These are phyloP conservation scores for Helleia helle DNA, from an alignment of 2,888 invertebrate genomes.

Conservation along the genomic window DNA sequence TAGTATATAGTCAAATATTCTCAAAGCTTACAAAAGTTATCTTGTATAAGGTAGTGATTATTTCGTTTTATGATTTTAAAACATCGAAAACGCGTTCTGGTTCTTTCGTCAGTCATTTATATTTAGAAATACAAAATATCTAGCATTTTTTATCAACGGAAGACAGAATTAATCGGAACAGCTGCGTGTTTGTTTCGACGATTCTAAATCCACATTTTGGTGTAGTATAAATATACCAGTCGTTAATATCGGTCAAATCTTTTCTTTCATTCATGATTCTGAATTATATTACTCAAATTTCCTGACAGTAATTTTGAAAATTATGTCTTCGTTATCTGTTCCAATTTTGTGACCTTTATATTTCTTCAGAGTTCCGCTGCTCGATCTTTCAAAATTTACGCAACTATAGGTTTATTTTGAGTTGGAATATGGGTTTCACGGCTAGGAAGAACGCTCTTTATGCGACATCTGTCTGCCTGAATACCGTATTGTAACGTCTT, in stretches of 20 bases:
- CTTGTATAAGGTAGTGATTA: too few relatives aligned
- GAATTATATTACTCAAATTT: not conserved
- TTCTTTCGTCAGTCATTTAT: constrained; percentile 27
- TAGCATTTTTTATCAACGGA: constrained; percentile 37
- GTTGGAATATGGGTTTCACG: too few relatives aligned
- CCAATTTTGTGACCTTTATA: not conserved
- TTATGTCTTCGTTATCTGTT: not conserved
- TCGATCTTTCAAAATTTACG: too few relatives aligned
- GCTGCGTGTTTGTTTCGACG: constrained; percentile 30
- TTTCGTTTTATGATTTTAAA: too few relatives aligned
- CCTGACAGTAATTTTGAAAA: not conserved
- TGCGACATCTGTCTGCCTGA: too few relatives aligned
- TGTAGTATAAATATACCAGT: constrained; percentile 10
- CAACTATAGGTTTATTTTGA: too few relatives aligned
- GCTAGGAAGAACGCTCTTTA: too few relatives aligned
- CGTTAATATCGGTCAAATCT: not conserved
- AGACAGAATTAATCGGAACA: constrained; percentile 48
- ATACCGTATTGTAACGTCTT: too few relatives aligned
- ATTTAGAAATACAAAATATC: constrained; percentile 36
- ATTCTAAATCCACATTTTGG: constrained; percentile 17
- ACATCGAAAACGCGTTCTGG: not conserved
- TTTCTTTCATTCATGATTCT: constrained; percentile 7
- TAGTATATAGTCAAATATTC: too few relatives aligned
- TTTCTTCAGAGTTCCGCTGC: not conserved
- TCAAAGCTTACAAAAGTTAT: too few relatives aligned